Evolutionary conservation across 2,797 vertebrate species (phyloP).

Genomic region (Phrynocephalus guinanensis): DNA sequence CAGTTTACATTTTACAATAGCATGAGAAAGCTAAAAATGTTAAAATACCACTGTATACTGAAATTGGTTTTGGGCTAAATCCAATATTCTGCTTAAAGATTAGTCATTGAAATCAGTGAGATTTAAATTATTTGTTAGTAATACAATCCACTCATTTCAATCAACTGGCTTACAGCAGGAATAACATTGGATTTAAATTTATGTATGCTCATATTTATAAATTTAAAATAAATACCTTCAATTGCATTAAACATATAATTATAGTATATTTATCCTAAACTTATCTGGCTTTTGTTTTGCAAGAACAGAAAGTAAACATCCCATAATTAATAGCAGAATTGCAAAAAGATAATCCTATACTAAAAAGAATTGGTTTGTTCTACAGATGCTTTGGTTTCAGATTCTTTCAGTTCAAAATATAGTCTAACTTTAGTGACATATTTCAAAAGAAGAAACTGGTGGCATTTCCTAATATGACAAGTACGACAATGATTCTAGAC

Average conservation of each 20-base stretch:
- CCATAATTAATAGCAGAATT: constrained; percentile 66
- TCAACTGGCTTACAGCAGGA: not conserved
- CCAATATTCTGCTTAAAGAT: not conserved
- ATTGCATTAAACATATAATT: constrained; percentile 58
- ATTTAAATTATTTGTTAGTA: not conserved
- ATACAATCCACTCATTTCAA: not conserved
- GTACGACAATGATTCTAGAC: constrained; percentile 80
- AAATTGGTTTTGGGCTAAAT: constrained; percentile 32
- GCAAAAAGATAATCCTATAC: constrained; percentile 53
- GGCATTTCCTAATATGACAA: constrained; percentile 59
- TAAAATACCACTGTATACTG: constrained; percentile 58
- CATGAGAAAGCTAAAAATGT: constrained; percentile 60
- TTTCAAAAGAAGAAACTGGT: too few relatives aligned
- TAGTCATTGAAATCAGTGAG: not conserved
- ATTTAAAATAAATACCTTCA: constrained; percentile 57
- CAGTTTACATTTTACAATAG: constrained; percentile 63
- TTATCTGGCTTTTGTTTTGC: constrained; percentile 63
- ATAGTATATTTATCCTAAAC: constrained; percentile 62
- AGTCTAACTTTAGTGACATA: constrained; percentile 52
- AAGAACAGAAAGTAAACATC: constrained; percentile 71
- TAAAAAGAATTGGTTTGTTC: constrained; percentile 29
- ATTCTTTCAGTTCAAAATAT: constrained; percentile 64
- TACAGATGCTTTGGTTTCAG: constrained; percentile 74
- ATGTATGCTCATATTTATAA: constrained; percentile 65
- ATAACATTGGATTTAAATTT: not conserved